Conservation (phyloP, 2,888 invertebrate species). For the Agrotis ipsilon region DNA sequence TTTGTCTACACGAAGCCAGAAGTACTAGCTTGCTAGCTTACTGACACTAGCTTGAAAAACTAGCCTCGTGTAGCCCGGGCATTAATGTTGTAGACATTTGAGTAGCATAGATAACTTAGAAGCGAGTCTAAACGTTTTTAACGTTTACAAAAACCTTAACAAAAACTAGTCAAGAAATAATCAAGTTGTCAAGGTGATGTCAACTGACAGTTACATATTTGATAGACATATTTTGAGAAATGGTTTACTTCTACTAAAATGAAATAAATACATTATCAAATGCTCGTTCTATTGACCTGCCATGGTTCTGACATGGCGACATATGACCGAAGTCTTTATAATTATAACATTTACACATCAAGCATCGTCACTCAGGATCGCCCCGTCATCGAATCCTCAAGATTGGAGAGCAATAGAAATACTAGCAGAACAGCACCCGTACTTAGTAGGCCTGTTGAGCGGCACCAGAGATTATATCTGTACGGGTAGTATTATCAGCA, state of each 20-base stretch:
- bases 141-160: neutral
- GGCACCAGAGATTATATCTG: slow-evolving; percentile 73
- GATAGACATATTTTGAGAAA: slow-evolving; percentile 50
- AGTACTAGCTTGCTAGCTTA: too few species aligned
- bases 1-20: too few species aligned
- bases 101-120: slow-evolving; percentile 9
- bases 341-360: slow-evolving; percentile 37
- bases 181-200: slow-evolving; percentile 14
- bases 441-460: slow-evolving; percentile 77
- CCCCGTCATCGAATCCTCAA: slow-evolving; percentile 21
- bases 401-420: slow-evolving; percentile 75
- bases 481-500: slow-evolving; percentile 77
- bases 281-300: slow-evolving; percentile 60
- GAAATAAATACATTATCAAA: slow-evolving; percentile 53
- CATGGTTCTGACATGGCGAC: slow-evolving; percentile 71
- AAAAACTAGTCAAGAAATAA: slow-evolving; percentile 18
- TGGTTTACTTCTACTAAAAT: slow-evolving; percentile 41
- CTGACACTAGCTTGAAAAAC: too few species aligned
- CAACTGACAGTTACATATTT: slow-evolving; percentile 40
- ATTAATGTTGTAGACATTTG: neutral
- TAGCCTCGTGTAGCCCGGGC: too few species aligned
- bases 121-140: neutral
- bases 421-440: slow-evolving; percentile 80
- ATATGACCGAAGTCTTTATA: slow-evolving; percentile 57
- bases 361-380: slow-evolving; percentile 9